A percentile compares a stretch with the other conserved stretches of the same genome.
Evolutionary conservation across 2,113 vertebrate species (phyloP).

Genomic region (Micromys minutus): DNA sequence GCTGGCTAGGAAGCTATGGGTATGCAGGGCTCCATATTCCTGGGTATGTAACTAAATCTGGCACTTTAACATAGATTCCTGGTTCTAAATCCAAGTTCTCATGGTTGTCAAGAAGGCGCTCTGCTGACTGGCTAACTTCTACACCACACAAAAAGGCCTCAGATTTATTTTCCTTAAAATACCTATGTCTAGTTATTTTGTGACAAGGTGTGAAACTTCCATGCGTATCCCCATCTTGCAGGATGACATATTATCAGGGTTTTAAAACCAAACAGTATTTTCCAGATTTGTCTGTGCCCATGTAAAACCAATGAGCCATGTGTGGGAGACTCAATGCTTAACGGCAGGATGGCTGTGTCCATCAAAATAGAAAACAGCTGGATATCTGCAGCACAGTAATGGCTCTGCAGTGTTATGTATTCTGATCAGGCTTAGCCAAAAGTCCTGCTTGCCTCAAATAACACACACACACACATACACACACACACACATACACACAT

Average conservation of each 20-base stretch:
- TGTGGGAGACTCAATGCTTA: neutral
- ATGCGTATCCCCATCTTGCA: neutral
- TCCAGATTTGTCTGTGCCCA: neutral
- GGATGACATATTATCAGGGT: neutral
- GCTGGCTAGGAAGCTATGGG: neutral
- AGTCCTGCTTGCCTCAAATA: neutral
- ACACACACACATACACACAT: too few relatives aligned
- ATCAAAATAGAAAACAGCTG: neutral
- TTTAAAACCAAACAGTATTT: neutral
- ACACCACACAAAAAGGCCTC: neutral
- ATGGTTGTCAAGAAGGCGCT: neutral
- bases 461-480: too few relatives aligned
- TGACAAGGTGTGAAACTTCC: neutral
- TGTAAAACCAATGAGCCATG: neutral
- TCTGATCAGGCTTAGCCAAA: neutral
- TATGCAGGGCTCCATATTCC: neutral
- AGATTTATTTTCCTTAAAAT: slow-evolving; percentile 8
- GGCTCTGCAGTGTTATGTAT: neutral
- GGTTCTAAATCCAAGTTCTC: neutral
- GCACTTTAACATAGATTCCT: too few relatives aligned
- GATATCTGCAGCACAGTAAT: neutral
- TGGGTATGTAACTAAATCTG: neutral
- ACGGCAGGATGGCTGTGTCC: neutral
- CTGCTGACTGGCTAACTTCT: neutral
- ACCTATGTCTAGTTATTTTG: neutral